Evolutionary conservation across 2,888 invertebrate genomes (phyloP).

Genomic region (Sturmia bella): DNA sequence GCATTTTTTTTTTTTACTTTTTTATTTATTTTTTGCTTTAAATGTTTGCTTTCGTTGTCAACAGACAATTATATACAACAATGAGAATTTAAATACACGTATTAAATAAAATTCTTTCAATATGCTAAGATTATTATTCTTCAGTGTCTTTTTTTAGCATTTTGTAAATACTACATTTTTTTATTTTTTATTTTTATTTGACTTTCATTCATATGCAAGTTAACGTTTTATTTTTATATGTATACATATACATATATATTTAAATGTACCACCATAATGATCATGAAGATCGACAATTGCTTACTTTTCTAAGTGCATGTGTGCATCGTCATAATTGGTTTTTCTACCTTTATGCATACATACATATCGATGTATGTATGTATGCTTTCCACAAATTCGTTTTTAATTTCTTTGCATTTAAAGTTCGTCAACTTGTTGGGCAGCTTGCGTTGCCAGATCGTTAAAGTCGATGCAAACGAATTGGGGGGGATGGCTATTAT

Average conservation of each 20-base stretch:
- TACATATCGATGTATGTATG: too few relatives aligned
- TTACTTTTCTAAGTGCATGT: slow-evolving; percentile 21
- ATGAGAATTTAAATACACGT: slow-evolving; percentile 38
- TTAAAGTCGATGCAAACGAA: too few relatives aligned
- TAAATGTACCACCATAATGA: slow-evolving; percentile 19
- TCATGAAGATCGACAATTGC: slow-evolving; percentile 29
- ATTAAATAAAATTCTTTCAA: slow-evolving; percentile 33
- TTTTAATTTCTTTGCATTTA: slow-evolving; percentile 21
- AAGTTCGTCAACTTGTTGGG: slow-evolving; percentile 54
- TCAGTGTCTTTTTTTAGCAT: slow-evolving; percentile 33
- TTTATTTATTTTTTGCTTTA: not conserved
- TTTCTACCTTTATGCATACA: slow-evolving; percentile 35
- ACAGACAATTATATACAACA: slow-evolving; percentile 39
- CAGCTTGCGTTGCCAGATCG: slow-evolving; percentile 1
- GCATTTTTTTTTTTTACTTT: not conserved
- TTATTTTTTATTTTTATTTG: slow-evolving; percentile 39
- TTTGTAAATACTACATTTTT: slow-evolving; percentile 28
- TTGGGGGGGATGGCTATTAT: too few relatives aligned
- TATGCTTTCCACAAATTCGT: not conserved
- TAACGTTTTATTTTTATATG: slow-evolving; percentile 40
- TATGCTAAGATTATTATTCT: slow-evolving; percentile 32
- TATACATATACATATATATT: not conserved
- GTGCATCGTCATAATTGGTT: slow-evolving; percentile 33
- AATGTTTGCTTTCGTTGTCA: slow-evolving; percentile 9
- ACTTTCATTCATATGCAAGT: slow-evolving; percentile 55